Evolutionary conservation across 1,140 invertebrate genomes (phyloP), one percentile per base, ranked within the genome.

Genomic region (Calephelis nemesis): DNA sequence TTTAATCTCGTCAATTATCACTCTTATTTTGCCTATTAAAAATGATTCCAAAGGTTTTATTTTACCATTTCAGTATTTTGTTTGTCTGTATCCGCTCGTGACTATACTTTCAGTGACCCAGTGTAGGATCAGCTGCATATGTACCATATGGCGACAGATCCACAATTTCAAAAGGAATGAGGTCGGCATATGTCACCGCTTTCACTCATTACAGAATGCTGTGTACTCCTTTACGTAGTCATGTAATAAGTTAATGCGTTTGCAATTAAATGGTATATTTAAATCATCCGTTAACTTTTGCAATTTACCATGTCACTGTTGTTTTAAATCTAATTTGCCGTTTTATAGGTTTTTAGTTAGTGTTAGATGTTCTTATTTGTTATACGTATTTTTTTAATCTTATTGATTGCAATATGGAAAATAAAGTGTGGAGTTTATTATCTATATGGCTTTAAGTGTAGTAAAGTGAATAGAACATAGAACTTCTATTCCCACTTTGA

Each of bases 171-270:
- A 84, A 84, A 81, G 77, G 81, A 88, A 87, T 87, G 85, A 85
- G 89, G 87, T 76, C 87, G 83, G 77, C 87, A 86, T 88, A 89
- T 90, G 87, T 88, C 83, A 77, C 81, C 85, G 85, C 89, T 91
- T 91, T 91, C 87, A 88, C 89, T 90, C 83, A 82, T 82, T 82
- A 82, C 85, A 85, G 78, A 87, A 83, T 85, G 82, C 66, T 86
- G 81, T 80, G 78, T 79, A 79, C 74, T 74, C 74, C 74, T 73
- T 69, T 69, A 63, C 65, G 39, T 68, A 42, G 63, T 19, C 42
- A 70, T 68, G 63, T 62, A 47, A 19, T 19, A 15, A 67, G 47
- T 42, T 67, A 52, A 58, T 65, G 65, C 65, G 42, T 45, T 47
- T 60, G 40, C 50, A 47, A 60, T 58, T 39, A 58, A 42, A 12